phyloP scores from a whole-genome alignment of 2,797 vertebrate species.

The Thamnophis elegans region DNA sequence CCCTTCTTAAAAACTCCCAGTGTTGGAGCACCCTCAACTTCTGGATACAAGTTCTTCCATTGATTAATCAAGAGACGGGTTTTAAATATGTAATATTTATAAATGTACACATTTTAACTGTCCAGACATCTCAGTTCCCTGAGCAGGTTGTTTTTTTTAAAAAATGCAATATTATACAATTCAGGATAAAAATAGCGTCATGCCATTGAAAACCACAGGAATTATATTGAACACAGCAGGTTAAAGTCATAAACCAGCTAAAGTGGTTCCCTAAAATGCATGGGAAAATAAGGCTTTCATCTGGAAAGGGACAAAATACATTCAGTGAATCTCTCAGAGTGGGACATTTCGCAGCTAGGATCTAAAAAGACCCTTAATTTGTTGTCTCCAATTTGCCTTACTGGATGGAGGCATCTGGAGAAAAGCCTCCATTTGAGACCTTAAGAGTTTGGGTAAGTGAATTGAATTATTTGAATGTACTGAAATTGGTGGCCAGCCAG shows the following conservation, averaged over 20 bases:
- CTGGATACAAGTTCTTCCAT: background rate
- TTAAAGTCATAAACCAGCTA: background rate
- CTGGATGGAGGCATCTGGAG: background rate
- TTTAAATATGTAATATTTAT: background rate
- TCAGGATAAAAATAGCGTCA: background rate
- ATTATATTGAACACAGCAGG: background rate
- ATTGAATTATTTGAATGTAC: background rate
- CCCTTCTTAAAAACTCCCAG: background rate
- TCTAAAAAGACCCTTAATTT: background rate
- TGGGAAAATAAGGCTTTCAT: background rate
- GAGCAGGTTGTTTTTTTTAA: background rate
- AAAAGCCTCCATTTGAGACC: background rate
- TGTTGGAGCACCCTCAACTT: background rate
- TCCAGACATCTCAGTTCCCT: background rate
- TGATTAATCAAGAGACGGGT: background rate
- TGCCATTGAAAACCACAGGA: background rate
- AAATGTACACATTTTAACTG: background rate
- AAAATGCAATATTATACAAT: background rate
- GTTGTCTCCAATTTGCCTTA: background rate
- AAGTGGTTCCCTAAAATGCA: background rate
- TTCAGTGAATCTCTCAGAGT: background rate
- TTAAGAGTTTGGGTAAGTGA: background rate
- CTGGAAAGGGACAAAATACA: background rate
- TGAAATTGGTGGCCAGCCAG: background rate
- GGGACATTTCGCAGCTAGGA: background rate